Conservation (phyloP, 2,113 vertebrate genomes). For the Microtus montanus region DNA sequence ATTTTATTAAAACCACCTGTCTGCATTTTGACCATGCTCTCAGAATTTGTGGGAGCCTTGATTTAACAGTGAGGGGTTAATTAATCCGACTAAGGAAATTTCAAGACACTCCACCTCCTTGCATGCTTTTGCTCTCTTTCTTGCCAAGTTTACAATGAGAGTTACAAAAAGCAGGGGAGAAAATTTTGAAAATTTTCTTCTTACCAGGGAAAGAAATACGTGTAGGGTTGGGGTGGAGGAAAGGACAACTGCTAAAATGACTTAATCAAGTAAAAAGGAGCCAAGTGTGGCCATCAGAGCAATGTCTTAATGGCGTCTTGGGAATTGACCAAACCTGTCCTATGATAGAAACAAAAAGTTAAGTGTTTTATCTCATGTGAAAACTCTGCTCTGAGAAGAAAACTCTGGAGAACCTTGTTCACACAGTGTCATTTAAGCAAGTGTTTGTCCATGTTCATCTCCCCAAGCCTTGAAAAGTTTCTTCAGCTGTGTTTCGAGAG, state of each 20-base stretch:
- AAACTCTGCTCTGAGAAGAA: not conserved
- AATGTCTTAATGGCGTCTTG: not conserved
- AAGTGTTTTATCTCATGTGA: not conserved
- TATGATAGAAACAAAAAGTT: not conserved
- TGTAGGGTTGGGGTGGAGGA: not conserved
- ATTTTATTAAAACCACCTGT: not conserved
- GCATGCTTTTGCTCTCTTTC: not conserved
- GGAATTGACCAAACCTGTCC: not conserved
- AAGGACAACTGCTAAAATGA: not conserved
- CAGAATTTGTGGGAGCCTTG: not conserved
- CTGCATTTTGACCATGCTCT: not conserved
- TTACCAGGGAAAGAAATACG: not conserved
- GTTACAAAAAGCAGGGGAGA: not conserved
- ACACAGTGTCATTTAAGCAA: not conserved
- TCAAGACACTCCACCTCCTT: not conserved
- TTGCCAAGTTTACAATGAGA: not conserved
- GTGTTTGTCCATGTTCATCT: not conserved
- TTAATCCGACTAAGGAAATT: not conserved
- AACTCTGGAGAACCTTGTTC: not conserved
- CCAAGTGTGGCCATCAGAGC: not conserved
- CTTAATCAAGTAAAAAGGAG: not conserved
- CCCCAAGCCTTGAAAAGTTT: not conserved
- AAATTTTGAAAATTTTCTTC: not conserved
- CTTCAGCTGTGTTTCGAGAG: not conserved
- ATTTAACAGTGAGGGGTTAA: not conserved